Conservation (phyloP, 1,140 invertebrate species). For the Philotrypesis tridentata region DNA sequence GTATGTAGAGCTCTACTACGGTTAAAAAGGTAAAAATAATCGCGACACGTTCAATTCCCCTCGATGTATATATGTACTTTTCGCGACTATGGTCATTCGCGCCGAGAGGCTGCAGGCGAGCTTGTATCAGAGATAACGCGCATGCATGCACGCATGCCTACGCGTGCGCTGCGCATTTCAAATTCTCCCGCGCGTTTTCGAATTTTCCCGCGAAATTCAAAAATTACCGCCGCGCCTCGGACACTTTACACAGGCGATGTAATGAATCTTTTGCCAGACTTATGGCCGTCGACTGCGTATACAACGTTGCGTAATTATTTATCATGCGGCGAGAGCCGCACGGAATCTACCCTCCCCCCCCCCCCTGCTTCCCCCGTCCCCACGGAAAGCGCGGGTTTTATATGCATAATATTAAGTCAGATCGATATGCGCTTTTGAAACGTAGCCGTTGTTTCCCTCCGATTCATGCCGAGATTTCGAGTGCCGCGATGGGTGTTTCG, state of each 20-base stretch:
- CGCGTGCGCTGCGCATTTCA: neutral
- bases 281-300: neutral
- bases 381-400: too few relatives aligned
- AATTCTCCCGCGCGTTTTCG: neutral
- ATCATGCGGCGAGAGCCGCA: neutral
- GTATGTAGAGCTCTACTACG: neutral
- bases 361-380: too few relatives aligned
- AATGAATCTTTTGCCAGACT: neutral
- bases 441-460: neutral
- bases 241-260: neutral
- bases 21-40: constrained; percentile 1
- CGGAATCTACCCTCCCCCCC: too few relatives aligned
- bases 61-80: neutral
- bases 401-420: neutral
- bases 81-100: too few relatives aligned
- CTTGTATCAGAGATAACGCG: too few relatives aligned
- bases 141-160: too few relatives aligned
- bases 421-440: neutral
- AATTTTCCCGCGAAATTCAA: neutral
- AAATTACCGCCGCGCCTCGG: neutral
- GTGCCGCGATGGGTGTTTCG: neutral
- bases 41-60: neutral
- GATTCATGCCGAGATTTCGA: neutral
- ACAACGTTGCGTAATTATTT: neutral
- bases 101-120: too few relatives aligned